These are phyloP conservation scores for Dermolepida albohirtum DNA, from an alignment of 2,888 invertebrate species.

Conservation along the genomic window DNA sequence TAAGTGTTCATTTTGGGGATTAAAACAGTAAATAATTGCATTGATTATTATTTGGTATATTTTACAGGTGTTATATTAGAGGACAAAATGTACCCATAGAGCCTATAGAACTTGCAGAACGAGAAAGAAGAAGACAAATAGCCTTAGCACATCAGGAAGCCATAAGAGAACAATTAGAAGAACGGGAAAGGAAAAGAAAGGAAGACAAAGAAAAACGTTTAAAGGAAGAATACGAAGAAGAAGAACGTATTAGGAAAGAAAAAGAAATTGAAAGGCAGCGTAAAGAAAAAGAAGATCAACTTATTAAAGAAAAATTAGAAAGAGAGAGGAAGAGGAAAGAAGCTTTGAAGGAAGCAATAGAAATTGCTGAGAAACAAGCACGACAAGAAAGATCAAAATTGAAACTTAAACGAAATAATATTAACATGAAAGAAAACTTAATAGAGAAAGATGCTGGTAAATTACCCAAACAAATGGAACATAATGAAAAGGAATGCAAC, in stretches of 20 bases:
- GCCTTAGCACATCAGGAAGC: constrained; percentile 89
- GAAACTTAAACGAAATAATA: constrained; percentile 59
- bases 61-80: constrained; percentile 75
- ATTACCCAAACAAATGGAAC: constrained; percentile 42
- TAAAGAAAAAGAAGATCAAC: constrained; percentile 78
- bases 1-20: no score
- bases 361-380: constrained; percentile 75
- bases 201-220: constrained; percentile 81
- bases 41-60: not conserved
- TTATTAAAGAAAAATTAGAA: constrained; percentile 76
- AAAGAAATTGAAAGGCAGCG: constrained; percentile 77
- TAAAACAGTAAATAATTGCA: no score
- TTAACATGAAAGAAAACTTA: constrained; percentile 64
- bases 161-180: constrained; percentile 86
- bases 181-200: constrained; percentile 79
- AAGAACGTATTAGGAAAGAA: constrained; percentile 80
- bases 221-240: constrained; percentile 85
- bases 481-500: constrained; percentile 37
- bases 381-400: constrained; percentile 66
- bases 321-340: constrained; percentile 79
- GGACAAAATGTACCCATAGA: constrained; percentile 90
- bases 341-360: constrained; percentile 81
- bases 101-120: constrained; percentile 81
- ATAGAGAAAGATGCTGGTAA: constrained; percentile 57
- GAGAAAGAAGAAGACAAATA: constrained; percentile 84